Conservation (phyloP, 2,888 invertebrate species). For the Uropetala carovei region DNA sequence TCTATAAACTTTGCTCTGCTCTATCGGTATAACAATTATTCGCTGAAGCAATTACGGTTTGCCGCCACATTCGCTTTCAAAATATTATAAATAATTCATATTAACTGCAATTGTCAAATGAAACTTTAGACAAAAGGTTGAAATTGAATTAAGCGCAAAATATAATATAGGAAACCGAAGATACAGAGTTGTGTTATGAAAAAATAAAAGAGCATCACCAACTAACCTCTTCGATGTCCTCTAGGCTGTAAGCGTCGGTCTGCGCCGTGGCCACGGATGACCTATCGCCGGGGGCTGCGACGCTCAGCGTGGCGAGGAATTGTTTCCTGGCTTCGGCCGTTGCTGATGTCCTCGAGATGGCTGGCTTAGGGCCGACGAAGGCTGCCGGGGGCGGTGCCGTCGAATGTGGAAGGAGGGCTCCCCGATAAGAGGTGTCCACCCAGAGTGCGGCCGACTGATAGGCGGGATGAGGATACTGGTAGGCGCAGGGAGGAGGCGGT, state of each 20-base stretch:
- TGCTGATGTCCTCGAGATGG: conserved; percentile 34
- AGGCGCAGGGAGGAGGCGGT: background rate
- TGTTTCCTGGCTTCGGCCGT: conserved; percentile 84
- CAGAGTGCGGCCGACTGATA: conserved; percentile 10
- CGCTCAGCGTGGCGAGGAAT: conserved; percentile 83
- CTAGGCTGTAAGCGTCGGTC: conserved; percentile 81
- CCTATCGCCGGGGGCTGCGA: conserved; percentile 75
- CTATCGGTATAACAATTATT: too few relatives aligned
- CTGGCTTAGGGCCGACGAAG: conserved; percentile 72
- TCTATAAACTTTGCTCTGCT: too few relatives aligned
- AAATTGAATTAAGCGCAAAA: too few relatives aligned
- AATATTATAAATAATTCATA: too few relatives aligned
- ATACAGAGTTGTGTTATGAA: too few relatives aligned
- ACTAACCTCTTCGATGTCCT: conserved; percentile 83
- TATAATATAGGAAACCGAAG: too few relatives aligned
- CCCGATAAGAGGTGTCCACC: conserved; percentile 44
- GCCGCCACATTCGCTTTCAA: too few relatives aligned
- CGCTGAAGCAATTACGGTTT: too few relatives aligned
- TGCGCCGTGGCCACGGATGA: conserved; percentile 77
- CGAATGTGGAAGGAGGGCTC: background rate
- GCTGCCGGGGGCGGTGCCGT: conserved; percentile 66
- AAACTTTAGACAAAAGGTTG: too few relatives aligned
- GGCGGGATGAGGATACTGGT: background rate
- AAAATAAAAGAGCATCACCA: too few relatives aligned
- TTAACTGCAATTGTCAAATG: too few relatives aligned